Conservation (phyloP, 1,140 invertebrate genomes). For the Holotrichia oblita region DNA sequence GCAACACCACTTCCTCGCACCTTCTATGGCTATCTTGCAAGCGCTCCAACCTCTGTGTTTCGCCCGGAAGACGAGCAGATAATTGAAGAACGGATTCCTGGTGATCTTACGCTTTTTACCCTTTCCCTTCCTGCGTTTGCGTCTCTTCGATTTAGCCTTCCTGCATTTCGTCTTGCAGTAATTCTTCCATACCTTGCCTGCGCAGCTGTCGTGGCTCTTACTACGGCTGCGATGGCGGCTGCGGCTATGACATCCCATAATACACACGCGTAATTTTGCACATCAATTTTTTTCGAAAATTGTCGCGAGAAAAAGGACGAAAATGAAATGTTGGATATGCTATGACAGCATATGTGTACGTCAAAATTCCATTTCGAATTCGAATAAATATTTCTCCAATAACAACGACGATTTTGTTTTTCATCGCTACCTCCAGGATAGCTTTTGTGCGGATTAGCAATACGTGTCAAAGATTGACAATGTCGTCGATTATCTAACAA, state of each 20-base stretch:
- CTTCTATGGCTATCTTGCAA: slow-evolving; percentile 38
- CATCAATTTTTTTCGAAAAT: not conserved
- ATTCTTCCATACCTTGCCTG: not conserved
- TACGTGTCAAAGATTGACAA: not conserved
- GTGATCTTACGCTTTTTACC: slow-evolving; percentile 36
- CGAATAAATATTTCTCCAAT: slow-evolving; percentile 30
- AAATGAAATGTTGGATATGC: not conserved
- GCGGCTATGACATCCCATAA: not conserved
- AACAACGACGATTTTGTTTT: slow-evolving; percentile 32
- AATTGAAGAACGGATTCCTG: slow-evolving; percentile 47
- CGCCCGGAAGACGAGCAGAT: slow-evolving; percentile 39
- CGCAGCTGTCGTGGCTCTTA: not conserved
- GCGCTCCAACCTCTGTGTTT: slow-evolving; percentile 37
- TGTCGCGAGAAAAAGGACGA: not conserved
- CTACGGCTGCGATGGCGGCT: slow-evolving; percentile 15
- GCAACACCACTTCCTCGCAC: slow-evolving; percentile 41
- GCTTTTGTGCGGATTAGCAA: too few relatives aligned
- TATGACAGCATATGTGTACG: not conserved
- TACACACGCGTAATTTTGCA: slow-evolving; percentile 18
- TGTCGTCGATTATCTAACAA: too few relatives aligned
- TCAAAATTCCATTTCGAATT: slow-evolving; percentile 2
- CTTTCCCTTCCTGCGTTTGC: not conserved
- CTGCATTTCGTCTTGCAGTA: slow-evolving; percentile 10
- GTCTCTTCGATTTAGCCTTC: not conserved
- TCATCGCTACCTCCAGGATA: slow-evolving; percentile 24